Conservation (phyloP, 2,797 vertebrate genomes). For the Oceanodroma leucorhoa region DNA sequence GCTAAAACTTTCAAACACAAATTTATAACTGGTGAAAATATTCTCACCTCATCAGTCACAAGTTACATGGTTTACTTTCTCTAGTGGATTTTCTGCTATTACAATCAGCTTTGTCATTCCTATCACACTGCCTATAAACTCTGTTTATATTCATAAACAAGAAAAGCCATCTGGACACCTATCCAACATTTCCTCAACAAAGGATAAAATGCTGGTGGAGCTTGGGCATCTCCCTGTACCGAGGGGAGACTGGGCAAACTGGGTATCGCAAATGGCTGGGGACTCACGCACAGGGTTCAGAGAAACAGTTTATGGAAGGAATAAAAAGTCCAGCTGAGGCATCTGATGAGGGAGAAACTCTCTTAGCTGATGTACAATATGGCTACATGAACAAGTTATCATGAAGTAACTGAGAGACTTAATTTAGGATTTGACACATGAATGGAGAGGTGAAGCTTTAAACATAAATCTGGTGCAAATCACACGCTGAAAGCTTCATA, state of each 20-base stretch:
- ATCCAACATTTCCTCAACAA: background rate
- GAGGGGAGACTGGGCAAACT: background rate
- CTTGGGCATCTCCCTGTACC: background rate
- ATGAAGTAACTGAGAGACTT: background rate
- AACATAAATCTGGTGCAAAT: constrained; percentile 67
- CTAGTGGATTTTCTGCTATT: constrained; percentile 7
- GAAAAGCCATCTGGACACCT: background rate
- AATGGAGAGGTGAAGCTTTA: constrained; percentile 55
- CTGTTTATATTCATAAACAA: background rate
- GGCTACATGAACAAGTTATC: background rate
- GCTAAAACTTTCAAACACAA: background rate
- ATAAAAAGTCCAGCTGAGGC: background rate
- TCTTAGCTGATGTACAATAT: background rate
- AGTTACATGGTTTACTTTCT: constrained; percentile 22
- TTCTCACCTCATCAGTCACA: constrained; percentile 36
- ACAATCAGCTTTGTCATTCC: constrained; percentile 18
- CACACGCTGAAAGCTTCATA: constrained; percentile 43
- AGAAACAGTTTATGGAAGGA: background rate
- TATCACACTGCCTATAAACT: background rate
- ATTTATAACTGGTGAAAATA: background rate
- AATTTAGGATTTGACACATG: constrained; percentile 49
- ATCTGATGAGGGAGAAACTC: background rate
- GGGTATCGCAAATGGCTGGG: background rate
- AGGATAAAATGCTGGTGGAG: background rate
- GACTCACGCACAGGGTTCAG: background rate